phyloP scores from a whole-genome alignment of 2,888 invertebrate genomes.

The Conomelus anceps region DNA sequence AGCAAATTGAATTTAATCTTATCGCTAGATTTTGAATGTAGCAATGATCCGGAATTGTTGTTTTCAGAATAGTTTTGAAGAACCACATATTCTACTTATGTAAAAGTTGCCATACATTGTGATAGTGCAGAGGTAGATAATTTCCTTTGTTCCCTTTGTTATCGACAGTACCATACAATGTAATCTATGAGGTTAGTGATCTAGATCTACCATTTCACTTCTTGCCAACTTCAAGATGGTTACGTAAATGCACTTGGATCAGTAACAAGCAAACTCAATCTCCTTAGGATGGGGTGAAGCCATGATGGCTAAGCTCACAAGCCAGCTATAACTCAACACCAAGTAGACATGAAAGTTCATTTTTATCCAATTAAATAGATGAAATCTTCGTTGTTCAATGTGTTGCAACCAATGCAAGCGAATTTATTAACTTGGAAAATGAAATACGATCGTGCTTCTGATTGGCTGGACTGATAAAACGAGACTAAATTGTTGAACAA shows the following conservation, averaged over 20 bases:
- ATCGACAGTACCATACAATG: not conserved
- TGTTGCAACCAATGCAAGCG: not conserved
- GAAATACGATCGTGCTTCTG: not conserved
- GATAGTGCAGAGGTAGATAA: not conserved
- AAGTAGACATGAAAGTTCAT: not conserved
- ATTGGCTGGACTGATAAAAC: not conserved
- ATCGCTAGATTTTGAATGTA: too few relatives aligned
- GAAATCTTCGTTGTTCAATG: not conserved
- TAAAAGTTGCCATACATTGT: not conserved
- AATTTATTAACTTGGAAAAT: not conserved
- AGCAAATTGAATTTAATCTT: too few relatives aligned
- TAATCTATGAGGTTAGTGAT: not conserved
- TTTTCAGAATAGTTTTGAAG: too few relatives aligned
- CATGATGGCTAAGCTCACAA: not conserved
- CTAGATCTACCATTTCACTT: not conserved
- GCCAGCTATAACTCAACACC: not conserved
- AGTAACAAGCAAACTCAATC: not conserved
- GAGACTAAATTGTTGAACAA: not conserved
- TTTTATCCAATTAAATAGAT: not conserved
- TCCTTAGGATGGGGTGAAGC: not conserved
- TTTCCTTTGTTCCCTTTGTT: not conserved
- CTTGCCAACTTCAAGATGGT: not conserved
- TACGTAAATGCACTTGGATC: not conserved
- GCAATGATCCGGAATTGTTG: too few relatives aligned
- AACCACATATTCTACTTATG: too few relatives aligned